phyloP scores from a whole-genome alignment of 2,797 vertebrate genomes.

The Poecilia gillii region DNA sequence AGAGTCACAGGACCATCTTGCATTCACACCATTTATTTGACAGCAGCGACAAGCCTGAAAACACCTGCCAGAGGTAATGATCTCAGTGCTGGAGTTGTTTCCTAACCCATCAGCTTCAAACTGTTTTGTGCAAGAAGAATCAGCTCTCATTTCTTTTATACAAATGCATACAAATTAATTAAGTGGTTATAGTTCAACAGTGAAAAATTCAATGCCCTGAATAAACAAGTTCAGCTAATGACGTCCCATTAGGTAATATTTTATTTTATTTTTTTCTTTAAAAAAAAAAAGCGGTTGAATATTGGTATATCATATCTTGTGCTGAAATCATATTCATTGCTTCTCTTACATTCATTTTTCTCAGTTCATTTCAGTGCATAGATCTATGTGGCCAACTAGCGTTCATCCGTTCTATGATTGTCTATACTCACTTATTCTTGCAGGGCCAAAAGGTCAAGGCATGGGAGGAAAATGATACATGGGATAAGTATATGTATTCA shows the following conservation, averaged over 20 bases:
- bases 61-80: conserved; percentile 19
- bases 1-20: not conserved
- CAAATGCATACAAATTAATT: not conserved
- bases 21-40: conserved; percentile 7
- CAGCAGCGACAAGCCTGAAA: conserved; percentile 17
- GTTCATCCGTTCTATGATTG: not conserved
- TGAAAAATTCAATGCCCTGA: not conserved
- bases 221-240: not conserved
- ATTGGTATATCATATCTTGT: not conserved
- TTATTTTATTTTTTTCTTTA: not conserved
- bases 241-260: not conserved
- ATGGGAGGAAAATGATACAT: not conserved
- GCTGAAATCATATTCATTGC: too few species aligned
- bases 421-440: not conserved
- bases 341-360: not conserved
- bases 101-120: conserved; percentile 14
- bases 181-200: not conserved
- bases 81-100: conserved; percentile 22
- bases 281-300: not conserved
- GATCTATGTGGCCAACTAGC: not conserved
- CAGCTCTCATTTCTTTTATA: not conserved
- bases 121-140: not conserved
- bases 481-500: not conserved
- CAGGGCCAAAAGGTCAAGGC: not conserved
- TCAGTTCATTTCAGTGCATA: not conserved